Evolutionary conservation across 2,888 invertebrate genomes (phyloP), one percentile per base, ranked within the genome.

Genomic region (Ophion slaviceki): DNA sequence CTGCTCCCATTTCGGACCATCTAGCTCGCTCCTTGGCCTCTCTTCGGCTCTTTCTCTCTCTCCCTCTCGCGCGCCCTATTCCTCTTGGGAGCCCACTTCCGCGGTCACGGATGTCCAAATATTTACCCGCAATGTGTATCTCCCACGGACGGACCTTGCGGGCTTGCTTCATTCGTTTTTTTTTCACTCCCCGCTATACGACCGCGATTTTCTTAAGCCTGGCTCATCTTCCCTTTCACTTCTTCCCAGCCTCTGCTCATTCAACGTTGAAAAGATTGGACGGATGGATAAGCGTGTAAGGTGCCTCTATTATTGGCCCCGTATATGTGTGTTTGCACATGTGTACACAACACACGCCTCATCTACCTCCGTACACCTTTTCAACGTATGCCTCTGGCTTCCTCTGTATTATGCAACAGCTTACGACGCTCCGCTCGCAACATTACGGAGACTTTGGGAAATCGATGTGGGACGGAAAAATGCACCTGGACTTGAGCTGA

Each of bases 71-170:
- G 72, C 82, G 64, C 66, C 61, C 75, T 78, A 66, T 62, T 61
- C 11, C 24, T 83, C 82, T 68, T 81, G 74, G 84, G 86, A 87
- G 86, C 86, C 88, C 89, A 87, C 87, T 89, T 89, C 88, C 82
- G 88, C 89, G 91, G 90, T 90, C 91, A 89, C 86, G 86, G 87
- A 89, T 87, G 92, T 92, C 93, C 93, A 93, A 92, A 92, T 92
- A 92, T 92, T 92, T 93, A 91, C 91, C 86, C 89, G 88, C 90
- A 90, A 90, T 90, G 88, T 89, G 90, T 90, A 91, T 90, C 89
- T 89, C 74, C 81, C 82, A 80, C 85, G 87, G 86, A 87, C 82
- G 76, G 70, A 82, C 81, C 84, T 84, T 76, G 77, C 86, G 61
- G 82, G 61, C 64, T 32, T 32, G 64, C 70, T 47, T 47, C 57